Evolutionary conservation across 2,113 vertebrate genomes (phyloP), one percentile per base, ranked within the genome.

Genomic region (Stigmatopora argus): DNA sequence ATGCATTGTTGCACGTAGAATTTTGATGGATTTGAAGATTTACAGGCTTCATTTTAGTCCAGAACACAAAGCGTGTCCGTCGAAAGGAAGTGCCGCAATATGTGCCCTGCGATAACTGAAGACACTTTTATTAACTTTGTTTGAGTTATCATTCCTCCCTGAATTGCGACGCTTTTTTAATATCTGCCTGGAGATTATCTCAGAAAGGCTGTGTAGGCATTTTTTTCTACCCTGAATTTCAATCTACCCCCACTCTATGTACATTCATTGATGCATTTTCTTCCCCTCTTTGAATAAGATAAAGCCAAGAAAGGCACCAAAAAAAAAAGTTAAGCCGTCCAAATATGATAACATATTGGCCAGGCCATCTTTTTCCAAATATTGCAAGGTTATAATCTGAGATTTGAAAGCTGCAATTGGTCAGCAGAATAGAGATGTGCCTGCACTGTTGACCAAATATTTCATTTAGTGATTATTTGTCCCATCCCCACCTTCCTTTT

Each of bases 381-480:
- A 71, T 71, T 66, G 69, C 76, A 76, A 73, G 17, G 71, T 58
- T 72, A 55, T 80, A 67, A 83, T 83, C 75, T 70, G 77, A 75
- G 62, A 76, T 61, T 46, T 57, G 55, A 78, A 74, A 80, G 70
- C 58, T 76, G 71, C 71, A 63, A 26, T 77, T 63, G 73, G 78
- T 86, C 83, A 83, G 86, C 82, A 85, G 61, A 83, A 83, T 31
- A 60, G 78, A 78, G 64, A 68, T 38, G 5, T 1, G 18, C 34
- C 49, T 48, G 53, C 64, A 34, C 49, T 44, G 59, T 57, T 75
- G 77, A 65, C 44, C 67, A 63, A 72, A 66, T 65, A 77, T 67
- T 79, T 69, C 2, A 78, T 77, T 73, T 69, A 81, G 77, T 85
- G 69, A 83, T 78, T 72, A 66, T 78, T 78, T 86, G 52, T 77